Percentiles rank a stretch among this genome's conserved stretches.
These are phyloP conservation scores for Castor canadensis DNA, from an alignment of 2,113 vertebrate species.

Conservation along the genomic window DNA sequence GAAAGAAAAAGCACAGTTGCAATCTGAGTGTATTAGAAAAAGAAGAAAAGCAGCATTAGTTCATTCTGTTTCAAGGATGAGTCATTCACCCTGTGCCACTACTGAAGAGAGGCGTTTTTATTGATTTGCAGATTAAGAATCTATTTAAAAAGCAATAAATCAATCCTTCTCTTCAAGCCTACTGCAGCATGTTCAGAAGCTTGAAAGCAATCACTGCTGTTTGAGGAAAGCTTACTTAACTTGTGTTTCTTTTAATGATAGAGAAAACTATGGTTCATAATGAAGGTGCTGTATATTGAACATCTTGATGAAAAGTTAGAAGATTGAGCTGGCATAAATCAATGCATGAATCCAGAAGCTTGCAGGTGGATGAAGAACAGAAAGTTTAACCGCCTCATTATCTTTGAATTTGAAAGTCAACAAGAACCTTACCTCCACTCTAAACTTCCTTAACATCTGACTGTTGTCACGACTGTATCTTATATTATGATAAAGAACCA, in stretches of 20 bases:
- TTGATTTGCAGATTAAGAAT: constrained; percentile 83
- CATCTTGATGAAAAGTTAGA: constrained; percentile 82
- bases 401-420: constrained; percentile 79
- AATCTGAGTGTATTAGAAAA: constrained; percentile 55
- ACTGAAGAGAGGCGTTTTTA: constrained; percentile 78
- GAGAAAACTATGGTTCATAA: constrained; percentile 79
- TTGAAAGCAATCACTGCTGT: constrained; percentile 79
- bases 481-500: background rate
- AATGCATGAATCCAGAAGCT: constrained; percentile 74
- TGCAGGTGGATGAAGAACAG: constrained; percentile 76
- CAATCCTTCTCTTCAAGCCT: constrained; percentile 48
- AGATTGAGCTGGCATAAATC: constrained; percentile 82
- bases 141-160: constrained; percentile 82
- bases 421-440: background rate
- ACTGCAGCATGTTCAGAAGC: constrained; percentile 58
- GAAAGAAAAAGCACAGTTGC: constrained; percentile 37
- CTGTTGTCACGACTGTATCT: background rate
- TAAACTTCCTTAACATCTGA: constrained; percentile 41
- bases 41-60: constrained; percentile 45
- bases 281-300: constrained; percentile 80
- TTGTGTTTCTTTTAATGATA: constrained; percentile 81
- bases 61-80: constrained; percentile 71
- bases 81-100: constrained; percentile 71
- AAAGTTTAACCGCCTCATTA: constrained; percentile 71
- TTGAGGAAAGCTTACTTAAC: constrained; percentile 79